Evolutionary conservation across 2,113 vertebrate species (phyloP), one percentile per base, ranked within the genome.

Genomic region (Otocyon megalotis): DNA sequence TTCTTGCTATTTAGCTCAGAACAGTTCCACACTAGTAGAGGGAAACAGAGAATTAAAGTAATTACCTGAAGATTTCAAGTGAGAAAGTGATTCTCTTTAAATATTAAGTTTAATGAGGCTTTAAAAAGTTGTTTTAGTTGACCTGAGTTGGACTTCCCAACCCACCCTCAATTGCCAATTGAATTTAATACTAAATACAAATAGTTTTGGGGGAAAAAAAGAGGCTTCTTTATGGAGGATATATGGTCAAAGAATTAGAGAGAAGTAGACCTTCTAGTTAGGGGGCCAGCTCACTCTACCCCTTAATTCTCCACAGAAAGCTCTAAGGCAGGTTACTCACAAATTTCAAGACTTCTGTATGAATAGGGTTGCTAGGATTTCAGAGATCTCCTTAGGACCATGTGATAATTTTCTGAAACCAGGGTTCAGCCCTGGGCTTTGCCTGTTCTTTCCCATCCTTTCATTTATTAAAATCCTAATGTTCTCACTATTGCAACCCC

Each of bases 21-120:
- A 65, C 96, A 92, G 86, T 96, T 95, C 32, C 24, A 77, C 48
- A 87, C 19, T 92, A 86, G 19, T 84, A 92, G 37, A 83, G 35
- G 63, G 67, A 93, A 91, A 74, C 48, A 92, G 77, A 90, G 22
- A 97, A 96, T 90, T 97, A 92, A 96, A 97, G 93, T 96, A 97
- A 97, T 97, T 95, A 95, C 43, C 69, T 92, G 69, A 96, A 54
- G 92, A 94, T 43, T 89, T 97, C 50, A 96, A 95, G 35, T 90
- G 79, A 96, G 83, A 92, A 97, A 93, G n/a, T 93, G 54, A 72
- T 96, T 96, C 89, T 77, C 60, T 79, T 95, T 97, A 92, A 94
- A 93, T 97, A 96, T 84, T 92, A 85, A 93, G 92, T 80, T 87
- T 93, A 97, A 95, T 92, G 95, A 97, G 50, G 89, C 79, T 90